phyloP scores from a whole-genome alignment of 2,888 invertebrate species.

The Pristionchus entomophagus region DNA sequence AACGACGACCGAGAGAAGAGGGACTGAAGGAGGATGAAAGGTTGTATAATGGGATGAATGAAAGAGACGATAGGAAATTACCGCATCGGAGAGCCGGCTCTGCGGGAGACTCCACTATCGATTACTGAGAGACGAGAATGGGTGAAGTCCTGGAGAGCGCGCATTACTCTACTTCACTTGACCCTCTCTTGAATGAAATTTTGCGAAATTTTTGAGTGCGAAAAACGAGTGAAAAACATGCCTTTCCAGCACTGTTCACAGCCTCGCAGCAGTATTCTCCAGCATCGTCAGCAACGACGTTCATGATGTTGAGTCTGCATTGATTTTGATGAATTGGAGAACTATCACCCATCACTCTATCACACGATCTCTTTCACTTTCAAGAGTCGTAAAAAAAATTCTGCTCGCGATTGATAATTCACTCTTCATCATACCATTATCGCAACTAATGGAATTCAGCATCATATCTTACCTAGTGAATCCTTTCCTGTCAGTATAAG shows the following conservation, averaged over 20 bases:
- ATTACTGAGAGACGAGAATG: constrained; percentile 70
- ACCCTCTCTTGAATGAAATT: neutral
- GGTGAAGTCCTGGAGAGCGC: constrained; percentile 64
- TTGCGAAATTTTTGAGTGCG: neutral
- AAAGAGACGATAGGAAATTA: neutral
- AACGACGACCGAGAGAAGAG: constrained; percentile 29
- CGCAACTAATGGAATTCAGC: neutral
- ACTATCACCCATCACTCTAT: too few species aligned
- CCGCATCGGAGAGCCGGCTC: constrained; percentile 30
- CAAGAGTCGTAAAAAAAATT: too few species aligned
- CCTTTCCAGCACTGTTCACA: constrained; percentile 68
- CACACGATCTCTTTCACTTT: too few species aligned
- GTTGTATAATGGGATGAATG: neutral
- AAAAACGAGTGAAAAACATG: neutral
- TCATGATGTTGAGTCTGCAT: constrained; percentile 71
- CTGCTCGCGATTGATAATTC: too few species aligned
- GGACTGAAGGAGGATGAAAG: neutral
- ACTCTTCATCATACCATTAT: too few species aligned
- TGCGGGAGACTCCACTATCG: constrained; percentile 53
- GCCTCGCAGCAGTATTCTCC: constrained; percentile 75
- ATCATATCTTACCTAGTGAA: constrained; percentile 52
- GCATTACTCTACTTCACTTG: neutral
- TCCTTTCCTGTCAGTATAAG: constrained; percentile 73
- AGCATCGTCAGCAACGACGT: constrained; percentile 64
- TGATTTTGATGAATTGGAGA: too few species aligned